A percentile compares a stretch with the other conserved stretches of the same genome.
Evolutionary conservation across 1,140 invertebrate species (phyloP).

Genomic region (Atta colombica): DNA sequence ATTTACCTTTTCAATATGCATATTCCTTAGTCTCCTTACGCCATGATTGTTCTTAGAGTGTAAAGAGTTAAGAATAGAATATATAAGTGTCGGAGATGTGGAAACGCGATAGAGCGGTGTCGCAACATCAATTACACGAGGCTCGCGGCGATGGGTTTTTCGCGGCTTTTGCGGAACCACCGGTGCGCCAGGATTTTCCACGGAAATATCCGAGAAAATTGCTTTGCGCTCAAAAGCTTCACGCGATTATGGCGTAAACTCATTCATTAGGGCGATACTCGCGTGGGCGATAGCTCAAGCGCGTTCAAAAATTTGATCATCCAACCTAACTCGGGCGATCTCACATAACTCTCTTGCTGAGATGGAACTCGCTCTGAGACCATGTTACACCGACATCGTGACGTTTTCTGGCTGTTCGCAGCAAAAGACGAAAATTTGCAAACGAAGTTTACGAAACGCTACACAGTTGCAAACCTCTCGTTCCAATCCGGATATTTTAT

Average conservation of each 20-base stretch:
- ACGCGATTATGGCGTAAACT: constrained; percentile 58
- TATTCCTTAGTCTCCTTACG: not conserved
- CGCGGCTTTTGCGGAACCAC: constrained; percentile 39
- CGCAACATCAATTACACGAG: not conserved
- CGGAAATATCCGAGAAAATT: constrained; percentile 53
- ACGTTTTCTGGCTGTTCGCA: not conserved
- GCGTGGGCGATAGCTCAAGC: constrained; percentile 26
- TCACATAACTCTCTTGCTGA: constrained; percentile 29
- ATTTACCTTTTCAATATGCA: not conserved
- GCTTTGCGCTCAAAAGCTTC: constrained; percentile 61
- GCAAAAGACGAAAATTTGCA: constrained; percentile 29
- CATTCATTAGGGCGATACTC: constrained; percentile 56
- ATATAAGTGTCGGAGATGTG: not conserved
- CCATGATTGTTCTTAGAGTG: not conserved
- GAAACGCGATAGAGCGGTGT: not conserved
- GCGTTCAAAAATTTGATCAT: constrained; percentile 55
- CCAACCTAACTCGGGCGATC: constrained; percentile 26
- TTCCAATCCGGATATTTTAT: not conserved
- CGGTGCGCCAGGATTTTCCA: constrained; percentile 34
- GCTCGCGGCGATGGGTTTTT: constrained; percentile 39
- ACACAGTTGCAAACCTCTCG: not conserved
- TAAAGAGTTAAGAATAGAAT: not conserved
- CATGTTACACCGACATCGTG: not conserved
- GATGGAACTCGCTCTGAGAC: not conserved
- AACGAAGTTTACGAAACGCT: constrained; percentile 6